Conservation (phyloP, 2,113 vertebrate species). For the human (Homo sapiens) region GRCh38 chrX:125800501-125801000, state of each 20-base stretch:
- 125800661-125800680: background rate
- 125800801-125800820: constrained; percentile 16
- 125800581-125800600: background rate
- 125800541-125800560: background rate
- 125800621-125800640: background rate
- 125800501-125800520: background rate
- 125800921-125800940: background rate
- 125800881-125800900: background rate
- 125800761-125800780: background rate
- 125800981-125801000: background rate
- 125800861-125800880: background rate
- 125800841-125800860: background rate
- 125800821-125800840: background rate
- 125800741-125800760: background rate
- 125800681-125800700: background rate
- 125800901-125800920: background rate
- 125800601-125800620: background rate
- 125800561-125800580: background rate
- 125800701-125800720: background rate
- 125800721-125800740: background rate
- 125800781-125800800: background rate
- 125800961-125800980: background rate
- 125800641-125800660: background rate
- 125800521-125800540: background rate
- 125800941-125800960: background rate